Evolutionary conservation across 1,140 invertebrate genomes (phyloP).

Genomic region (Chymomyza costata): DNA sequence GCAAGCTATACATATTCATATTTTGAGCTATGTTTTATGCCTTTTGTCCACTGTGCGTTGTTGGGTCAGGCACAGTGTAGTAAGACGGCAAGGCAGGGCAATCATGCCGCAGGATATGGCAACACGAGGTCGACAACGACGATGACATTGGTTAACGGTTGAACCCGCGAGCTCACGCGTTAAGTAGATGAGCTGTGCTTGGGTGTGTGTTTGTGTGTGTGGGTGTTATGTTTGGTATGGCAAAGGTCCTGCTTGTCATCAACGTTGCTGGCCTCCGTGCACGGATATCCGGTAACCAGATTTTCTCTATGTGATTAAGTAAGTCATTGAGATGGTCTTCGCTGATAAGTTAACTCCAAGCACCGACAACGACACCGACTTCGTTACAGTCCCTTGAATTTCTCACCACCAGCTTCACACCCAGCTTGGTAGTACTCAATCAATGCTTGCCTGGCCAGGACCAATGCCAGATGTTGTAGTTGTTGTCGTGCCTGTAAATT

Average conservation of each 20-base stretch:
- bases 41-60: neutral
- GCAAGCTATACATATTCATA: too few relatives aligned
- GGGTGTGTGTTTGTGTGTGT: constrained; percentile 1
- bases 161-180: constrained; percentile 62
- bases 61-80: constrained; percentile 1
- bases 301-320: constrained; percentile 71
- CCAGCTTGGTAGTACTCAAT: too few relatives aligned
- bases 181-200: constrained; percentile 64
- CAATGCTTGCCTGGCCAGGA: too few relatives aligned
- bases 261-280: constrained; percentile 40
- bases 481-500: too few relatives aligned
- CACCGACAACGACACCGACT: too few relatives aligned
- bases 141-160: constrained; percentile 3
- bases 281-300: constrained; percentile 69
- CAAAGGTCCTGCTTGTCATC: constrained; percentile 35
- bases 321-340: too few relatives aligned
- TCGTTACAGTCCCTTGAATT: too few relatives aligned
- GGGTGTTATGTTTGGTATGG: constrained; percentile 7
- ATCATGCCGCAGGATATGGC: constrained; percentile 60
- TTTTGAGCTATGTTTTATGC: too few relatives aligned
- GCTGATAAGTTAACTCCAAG: too few relatives aligned
- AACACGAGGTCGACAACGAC: constrained; percentile 32
- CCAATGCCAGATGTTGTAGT: too few relatives aligned
- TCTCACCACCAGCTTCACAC: too few relatives aligned
- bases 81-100: constrained; percentile 34